Evolutionary conservation across 1,140 invertebrate species (phyloP).

Genomic region (Oreohelix idahoensis): DNA sequence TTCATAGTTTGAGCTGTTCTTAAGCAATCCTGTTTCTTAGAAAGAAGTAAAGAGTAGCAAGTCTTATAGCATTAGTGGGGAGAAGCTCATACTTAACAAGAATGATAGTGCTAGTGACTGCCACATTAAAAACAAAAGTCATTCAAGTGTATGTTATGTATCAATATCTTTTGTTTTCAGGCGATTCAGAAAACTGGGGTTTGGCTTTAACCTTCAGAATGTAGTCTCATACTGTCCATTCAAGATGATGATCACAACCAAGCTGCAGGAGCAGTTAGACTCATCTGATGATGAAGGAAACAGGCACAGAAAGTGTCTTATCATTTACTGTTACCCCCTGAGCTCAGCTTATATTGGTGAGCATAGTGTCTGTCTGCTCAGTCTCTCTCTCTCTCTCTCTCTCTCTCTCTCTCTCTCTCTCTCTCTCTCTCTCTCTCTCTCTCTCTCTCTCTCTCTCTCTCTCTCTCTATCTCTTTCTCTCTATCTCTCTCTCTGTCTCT

Average conservation of each 20-base stretch:
- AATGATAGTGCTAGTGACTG: too few relatives aligned
- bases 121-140: too few relatives aligned
- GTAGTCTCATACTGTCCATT: constrained; percentile 37
- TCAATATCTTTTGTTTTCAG: constrained; percentile 22
- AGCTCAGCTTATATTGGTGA: constrained; percentile 56
- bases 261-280: constrained; percentile 24
- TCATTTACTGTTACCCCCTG: constrained; percentile 53
- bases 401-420: not conserved
- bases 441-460: too few relatives aligned
- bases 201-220: constrained; percentile 40
- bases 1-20: too few relatives aligned
- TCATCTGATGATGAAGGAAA: constrained; percentile 8
- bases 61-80: not conserved
- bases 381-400: not conserved
- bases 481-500: too few relatives aligned
- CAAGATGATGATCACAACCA: constrained; percentile 41
- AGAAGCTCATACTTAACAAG: not conserved
- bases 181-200: constrained; percentile 43
- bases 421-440: too few relatives aligned
- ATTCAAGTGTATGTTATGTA: too few relatives aligned
- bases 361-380: not conserved
- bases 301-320: constrained; percentile 36
- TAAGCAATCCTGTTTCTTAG: too few relatives aligned
- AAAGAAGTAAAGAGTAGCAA: too few relatives aligned
- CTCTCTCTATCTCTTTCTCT: too few relatives aligned